Conservation (phyloP, 2,797 vertebrate genomes). For the Urocyon cinereoargenteus region DNA sequence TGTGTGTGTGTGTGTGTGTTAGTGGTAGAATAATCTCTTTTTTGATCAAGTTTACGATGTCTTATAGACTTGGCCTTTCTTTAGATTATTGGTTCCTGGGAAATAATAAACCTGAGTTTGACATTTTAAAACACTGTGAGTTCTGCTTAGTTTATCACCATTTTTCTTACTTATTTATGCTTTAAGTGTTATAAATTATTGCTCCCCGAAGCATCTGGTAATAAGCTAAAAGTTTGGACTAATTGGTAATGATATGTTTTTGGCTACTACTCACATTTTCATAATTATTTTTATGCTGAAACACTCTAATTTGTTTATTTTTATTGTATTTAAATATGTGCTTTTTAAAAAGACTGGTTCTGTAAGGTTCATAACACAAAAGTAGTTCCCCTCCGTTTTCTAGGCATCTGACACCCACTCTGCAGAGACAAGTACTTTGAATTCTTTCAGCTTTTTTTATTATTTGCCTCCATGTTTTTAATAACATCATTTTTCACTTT, state of each 20-base stretch:
- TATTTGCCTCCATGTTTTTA: neutral
- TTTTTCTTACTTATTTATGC: constrained; percentile 55
- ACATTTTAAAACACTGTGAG: constrained; percentile 39
- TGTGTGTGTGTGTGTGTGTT: neutral
- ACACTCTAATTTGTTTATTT: neutral
- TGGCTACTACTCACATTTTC: neutral
- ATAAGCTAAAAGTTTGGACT: constrained; percentile 43
- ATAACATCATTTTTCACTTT: neutral
- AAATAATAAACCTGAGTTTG: constrained; percentile 23
- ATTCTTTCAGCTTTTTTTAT: neutral
- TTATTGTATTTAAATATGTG: neutral
- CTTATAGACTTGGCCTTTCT: neutral
- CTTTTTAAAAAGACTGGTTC: neutral
- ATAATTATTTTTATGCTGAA: constrained; percentile 51
- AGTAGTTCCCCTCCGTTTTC: neutral
- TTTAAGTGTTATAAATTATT: constrained; percentile 45
- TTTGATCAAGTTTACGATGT: neutral
- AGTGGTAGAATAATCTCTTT: neutral
- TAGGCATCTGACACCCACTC: neutral
- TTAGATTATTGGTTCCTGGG: neutral
- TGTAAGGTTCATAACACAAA: neutral
- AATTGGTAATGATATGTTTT: neutral
- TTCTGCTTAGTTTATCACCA: constrained; percentile 53
- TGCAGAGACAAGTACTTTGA: neutral
- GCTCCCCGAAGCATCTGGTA: neutral